Conservation (phyloP, 2,113 vertebrate species). For the Benitochromis conjunctus region DNA sequence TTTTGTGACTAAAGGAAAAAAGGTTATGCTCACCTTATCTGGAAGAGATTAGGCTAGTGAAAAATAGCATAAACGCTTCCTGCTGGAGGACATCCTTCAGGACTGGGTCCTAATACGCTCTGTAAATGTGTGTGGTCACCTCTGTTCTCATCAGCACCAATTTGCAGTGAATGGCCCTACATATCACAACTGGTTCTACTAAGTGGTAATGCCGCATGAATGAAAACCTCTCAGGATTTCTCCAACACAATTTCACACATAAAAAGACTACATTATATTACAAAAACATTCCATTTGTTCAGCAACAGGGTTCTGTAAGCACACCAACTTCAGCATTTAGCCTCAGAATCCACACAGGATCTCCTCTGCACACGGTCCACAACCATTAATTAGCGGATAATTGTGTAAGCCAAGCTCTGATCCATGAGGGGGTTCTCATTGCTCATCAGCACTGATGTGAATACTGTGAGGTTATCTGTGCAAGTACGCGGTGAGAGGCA, state of each 20-base stretch:
- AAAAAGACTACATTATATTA: background rate
- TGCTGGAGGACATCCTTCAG: background rate
- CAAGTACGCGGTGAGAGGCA: background rate
- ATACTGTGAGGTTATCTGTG: background rate
- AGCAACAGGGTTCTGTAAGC: background rate
- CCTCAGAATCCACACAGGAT: background rate
- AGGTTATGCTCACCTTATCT: background rate
- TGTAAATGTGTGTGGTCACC: background rate
- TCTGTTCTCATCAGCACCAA: background rate
- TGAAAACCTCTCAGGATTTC: background rate
- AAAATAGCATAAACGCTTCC: background rate
- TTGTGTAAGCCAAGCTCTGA: background rate
- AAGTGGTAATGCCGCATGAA: background rate
- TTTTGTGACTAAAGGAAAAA: background rate
- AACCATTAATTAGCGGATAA: background rate
- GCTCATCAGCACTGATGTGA: background rate
- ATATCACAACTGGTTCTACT: background rate
- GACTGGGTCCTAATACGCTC: background rate
- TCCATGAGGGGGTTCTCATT: background rate
- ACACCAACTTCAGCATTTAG: background rate
- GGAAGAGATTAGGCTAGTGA: background rate
- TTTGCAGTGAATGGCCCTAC: background rate
- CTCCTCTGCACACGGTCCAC: background rate
- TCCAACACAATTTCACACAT: background rate
- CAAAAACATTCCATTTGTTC: background rate